Conservation (phyloP, 2,113 vertebrate genomes). For the Microcebus griseorufus region DNA sequence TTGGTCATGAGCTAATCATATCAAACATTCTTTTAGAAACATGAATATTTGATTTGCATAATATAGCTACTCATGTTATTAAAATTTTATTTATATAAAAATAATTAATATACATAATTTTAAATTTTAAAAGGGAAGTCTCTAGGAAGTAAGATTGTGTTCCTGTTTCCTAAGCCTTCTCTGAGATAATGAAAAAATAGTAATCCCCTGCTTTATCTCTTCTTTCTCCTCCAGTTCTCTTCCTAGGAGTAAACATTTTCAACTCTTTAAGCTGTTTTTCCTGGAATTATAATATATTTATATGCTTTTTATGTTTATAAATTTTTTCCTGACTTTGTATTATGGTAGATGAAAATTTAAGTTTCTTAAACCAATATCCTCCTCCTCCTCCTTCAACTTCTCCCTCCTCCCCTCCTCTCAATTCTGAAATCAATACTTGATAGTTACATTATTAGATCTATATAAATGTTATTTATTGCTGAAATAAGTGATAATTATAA, state of each 20-base stretch:
- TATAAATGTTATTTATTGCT: background rate
- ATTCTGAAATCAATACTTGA: constrained; percentile 32
- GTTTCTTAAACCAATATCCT: background rate
- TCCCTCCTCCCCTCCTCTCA: background rate
- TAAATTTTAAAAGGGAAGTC: constrained; percentile 35
- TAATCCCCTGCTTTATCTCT: background rate
- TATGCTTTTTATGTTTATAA: background rate
- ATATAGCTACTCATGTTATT: background rate
- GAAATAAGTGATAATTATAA: constrained; percentile 21
- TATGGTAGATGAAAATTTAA: background rate
- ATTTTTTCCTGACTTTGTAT: constrained; percentile 5
- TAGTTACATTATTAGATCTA: background rate
- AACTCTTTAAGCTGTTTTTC: background rate
- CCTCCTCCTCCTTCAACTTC: background rate
- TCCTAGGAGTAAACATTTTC: background rate
- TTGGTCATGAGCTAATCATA: background rate
- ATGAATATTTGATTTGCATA: background rate
- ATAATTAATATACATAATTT: constrained; percentile 14
- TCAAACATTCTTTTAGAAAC: constrained; percentile 37
- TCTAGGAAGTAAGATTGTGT: background rate
- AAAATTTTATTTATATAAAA: constrained; percentile 43
- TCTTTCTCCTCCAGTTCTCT: background rate
- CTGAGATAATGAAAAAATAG: background rate
- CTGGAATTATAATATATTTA: background rate
- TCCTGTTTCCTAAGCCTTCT: background rate